phyloP scores from a whole-genome alignment of 2,113 vertebrate genomes.

The Malaclemys terrapin region DNA sequence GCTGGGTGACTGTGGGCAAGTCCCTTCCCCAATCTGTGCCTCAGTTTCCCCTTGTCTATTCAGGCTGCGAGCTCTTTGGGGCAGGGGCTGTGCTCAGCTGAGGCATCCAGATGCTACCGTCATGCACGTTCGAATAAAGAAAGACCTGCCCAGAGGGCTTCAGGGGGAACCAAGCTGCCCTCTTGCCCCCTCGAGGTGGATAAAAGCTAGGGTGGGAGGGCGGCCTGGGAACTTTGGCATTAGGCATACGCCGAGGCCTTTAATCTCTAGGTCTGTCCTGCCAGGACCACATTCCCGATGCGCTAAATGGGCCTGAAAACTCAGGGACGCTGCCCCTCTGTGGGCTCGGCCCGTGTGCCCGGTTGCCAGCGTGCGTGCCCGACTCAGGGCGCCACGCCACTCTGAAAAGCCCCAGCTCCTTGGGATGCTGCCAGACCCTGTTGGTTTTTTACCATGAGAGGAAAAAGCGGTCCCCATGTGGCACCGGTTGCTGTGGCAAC shows the following conservation, averaged over 20 bases:
- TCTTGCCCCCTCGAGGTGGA: background rate
- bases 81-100: background rate
- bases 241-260: background rate
- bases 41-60: background rate
- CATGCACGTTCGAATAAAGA: background rate
- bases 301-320: background rate
- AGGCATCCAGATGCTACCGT: background rate
- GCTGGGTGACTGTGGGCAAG: too few species aligned
- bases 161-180: background rate
- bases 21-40: background rate
- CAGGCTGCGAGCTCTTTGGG: background rate
- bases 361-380: background rate
- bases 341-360: background rate
- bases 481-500: slow-evolving; percentile 21
- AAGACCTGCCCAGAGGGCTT: background rate
- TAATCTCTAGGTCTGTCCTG: background rate
- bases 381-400: background rate
- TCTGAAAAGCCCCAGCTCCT: background rate
- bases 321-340: background rate
- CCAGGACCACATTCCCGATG: background rate
- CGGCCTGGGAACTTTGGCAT: background rate
- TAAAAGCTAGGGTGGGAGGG: background rate
- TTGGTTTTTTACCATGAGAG: background rate
- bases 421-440: background rate
- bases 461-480: background rate